Evolutionary conservation across 2,113 vertebrate genomes (phyloP).

Genomic region (Entelurus aequoreus): DNA sequence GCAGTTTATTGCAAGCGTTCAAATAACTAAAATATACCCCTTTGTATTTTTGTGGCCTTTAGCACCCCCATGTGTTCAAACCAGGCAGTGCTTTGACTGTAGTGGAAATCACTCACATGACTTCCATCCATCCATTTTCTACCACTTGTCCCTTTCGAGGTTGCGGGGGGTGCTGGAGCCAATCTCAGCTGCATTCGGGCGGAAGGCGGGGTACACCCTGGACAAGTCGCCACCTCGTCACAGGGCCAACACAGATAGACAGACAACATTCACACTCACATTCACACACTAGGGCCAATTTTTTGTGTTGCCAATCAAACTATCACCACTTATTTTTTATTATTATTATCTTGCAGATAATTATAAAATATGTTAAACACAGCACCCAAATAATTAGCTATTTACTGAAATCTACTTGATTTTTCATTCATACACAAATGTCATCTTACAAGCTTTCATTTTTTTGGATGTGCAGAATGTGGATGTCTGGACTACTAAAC

Average conservation of each 20-base stretch:
- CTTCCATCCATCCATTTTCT: too few relatives aligned
- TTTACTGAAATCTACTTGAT: neutral
- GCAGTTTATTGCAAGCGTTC: neutral
- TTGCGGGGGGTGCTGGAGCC: too few relatives aligned
- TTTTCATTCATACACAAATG: neutral
- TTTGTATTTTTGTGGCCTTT: neutral
- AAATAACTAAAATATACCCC: neutral
- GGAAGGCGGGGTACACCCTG: too few relatives aligned
- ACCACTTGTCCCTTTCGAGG: too few relatives aligned
- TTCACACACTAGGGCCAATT: too few relatives aligned
- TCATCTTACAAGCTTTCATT: constrained; percentile 28
- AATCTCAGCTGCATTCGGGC: too few relatives aligned
- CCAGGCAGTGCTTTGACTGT: neutral
- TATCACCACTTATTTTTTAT: too few relatives aligned
- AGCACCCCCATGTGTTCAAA: constrained; percentile 42
- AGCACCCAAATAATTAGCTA: neutral
- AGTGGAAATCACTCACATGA: too few relatives aligned
- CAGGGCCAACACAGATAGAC: too few relatives aligned
- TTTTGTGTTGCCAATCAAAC: too few relatives aligned
- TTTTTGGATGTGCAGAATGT: constrained; percentile 77
- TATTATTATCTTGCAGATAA: neutral
- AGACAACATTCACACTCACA: too few relatives aligned
- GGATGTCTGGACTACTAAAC: constrained; percentile 91
- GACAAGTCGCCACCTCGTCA: too few relatives aligned
- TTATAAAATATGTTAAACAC: neutral